A percentile compares a stretch with the other conserved stretches of the same genome.
phyloP scores from a whole-genome alignment of 1,140 invertebrate genomes.

The Zaprionus ornatus region DNA sequence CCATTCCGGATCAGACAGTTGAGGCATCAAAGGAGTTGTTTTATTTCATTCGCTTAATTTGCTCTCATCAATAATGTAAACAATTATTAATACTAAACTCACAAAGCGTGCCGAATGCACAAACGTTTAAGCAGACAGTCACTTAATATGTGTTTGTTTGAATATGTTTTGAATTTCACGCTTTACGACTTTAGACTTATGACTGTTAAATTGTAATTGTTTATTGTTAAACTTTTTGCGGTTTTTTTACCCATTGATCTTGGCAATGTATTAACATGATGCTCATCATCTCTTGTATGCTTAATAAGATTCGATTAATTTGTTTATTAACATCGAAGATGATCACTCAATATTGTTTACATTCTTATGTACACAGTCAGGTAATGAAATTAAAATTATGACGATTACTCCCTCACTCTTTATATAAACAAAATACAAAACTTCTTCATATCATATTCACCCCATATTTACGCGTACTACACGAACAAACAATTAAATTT shows the following conservation, averaged over 20 bases:
- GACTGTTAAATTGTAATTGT: neutral
- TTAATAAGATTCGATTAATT: too few species aligned
- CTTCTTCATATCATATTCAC: too few species aligned
- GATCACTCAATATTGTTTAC: too few species aligned
- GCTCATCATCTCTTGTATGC: neutral
- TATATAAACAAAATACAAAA: too few species aligned
- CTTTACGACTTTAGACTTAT: neutral
- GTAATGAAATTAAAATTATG: too few species aligned
- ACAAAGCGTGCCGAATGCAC: neutral
- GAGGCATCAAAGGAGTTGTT: slow-evolving; percentile 14
- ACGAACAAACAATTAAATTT: neutral
- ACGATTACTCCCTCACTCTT: too few species aligned
- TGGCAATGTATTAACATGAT: neutral
- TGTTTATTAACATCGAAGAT: too few species aligned
- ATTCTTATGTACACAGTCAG: too few species aligned
- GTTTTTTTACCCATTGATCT: neutral
- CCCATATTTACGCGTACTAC: neutral
- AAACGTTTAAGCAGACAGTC: neutral
- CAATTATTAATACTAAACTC: neutral
- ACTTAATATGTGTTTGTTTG: neutral
- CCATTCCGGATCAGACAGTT: slow-evolving; percentile 2
- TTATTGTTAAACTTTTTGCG: neutral
- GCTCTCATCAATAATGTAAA: slow-evolving; percentile 9
- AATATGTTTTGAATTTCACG: slow-evolving; percentile 6
- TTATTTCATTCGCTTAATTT: slow-evolving; percentile 14